phyloP scores from a whole-genome alignment of 2,888 invertebrate species.

The Coenonympha glycerion region DNA sequence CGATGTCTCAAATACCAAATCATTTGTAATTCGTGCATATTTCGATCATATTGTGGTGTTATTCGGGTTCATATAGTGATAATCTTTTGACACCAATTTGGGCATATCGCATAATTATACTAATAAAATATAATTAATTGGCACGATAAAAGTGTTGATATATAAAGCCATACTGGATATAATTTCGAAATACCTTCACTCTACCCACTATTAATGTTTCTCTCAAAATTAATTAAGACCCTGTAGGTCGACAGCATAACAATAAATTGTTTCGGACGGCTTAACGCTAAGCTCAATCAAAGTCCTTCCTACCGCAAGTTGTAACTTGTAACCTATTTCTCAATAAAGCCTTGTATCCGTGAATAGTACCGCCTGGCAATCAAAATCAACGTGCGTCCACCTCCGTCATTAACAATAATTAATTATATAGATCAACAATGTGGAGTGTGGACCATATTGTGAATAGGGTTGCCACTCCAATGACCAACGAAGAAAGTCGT shows the following conservation, averaged over 20 bases:
- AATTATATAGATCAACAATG: conserved; percentile 39
- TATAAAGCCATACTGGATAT: no score
- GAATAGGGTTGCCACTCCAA: neutral
- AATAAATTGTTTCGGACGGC: neutral
- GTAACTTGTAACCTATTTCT: conserved; percentile 24
- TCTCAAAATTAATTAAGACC: neutral
- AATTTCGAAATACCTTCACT: no score
- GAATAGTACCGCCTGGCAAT: conserved; percentile 35
- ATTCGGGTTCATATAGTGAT: no score
- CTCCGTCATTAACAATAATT: conserved; percentile 40
- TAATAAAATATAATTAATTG: no score
- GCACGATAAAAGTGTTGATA: no score
- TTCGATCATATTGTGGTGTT: no score
- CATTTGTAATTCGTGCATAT: no score
- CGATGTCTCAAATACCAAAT: no score
- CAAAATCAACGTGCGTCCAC: conserved; percentile 40
- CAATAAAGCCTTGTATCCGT: conserved; percentile 35
- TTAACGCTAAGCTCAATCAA: neutral
- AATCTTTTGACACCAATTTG: no score
- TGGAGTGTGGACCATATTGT: conserved; percentile 6
- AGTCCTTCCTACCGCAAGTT: conserved; percentile 8
- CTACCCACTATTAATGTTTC: no score
- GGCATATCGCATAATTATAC: no score
- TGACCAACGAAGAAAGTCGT: no score
- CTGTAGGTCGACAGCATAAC: neutral